Evolutionary conservation across 2,113 vertebrate species (phyloP).

Genomic region (Hippocampus comes): DNA sequence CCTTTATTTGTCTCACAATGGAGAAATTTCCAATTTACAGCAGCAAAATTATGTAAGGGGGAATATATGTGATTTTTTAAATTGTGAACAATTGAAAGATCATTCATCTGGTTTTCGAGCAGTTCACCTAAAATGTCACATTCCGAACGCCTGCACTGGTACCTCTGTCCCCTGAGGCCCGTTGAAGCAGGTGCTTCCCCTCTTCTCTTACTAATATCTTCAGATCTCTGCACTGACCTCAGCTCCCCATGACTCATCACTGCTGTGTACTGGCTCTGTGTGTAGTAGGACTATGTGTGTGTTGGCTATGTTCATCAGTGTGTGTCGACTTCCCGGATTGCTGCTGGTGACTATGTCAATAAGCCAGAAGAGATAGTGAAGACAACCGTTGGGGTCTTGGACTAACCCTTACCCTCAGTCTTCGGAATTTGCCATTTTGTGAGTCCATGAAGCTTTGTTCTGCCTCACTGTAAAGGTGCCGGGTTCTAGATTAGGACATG

Average conservation of each 20-base stretch:
- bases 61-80: no score
- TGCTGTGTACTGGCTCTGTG: constrained; percentile 22
- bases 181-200: constrained; percentile 58
- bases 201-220: constrained; percentile 46
- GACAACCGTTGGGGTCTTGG: constrained; percentile 31
- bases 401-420: neutral
- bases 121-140: neutral
- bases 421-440: constrained; percentile 21
- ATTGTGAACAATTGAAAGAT: no score
- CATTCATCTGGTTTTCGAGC: neutral
- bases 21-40: no score
- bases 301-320: constrained; percentile 37
- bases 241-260: constrained; percentile 57
- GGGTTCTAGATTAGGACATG: neutral
- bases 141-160: neutral
- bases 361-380: constrained; percentile 30
- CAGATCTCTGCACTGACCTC: constrained; percentile 57
- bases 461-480: constrained; percentile 7
- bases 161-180: neutral
- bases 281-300: constrained; percentile 23
- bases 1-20: no score
- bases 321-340: constrained; percentile 51
- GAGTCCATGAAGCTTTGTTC: neutral
- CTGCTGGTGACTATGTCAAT: constrained; percentile 54
- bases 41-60: no score